A percentile compares a stretch with the other conserved stretches of the same genome.
Conservation (phyloP, 2,113 vertebrate genomes). For the Natator depressus region DNA sequence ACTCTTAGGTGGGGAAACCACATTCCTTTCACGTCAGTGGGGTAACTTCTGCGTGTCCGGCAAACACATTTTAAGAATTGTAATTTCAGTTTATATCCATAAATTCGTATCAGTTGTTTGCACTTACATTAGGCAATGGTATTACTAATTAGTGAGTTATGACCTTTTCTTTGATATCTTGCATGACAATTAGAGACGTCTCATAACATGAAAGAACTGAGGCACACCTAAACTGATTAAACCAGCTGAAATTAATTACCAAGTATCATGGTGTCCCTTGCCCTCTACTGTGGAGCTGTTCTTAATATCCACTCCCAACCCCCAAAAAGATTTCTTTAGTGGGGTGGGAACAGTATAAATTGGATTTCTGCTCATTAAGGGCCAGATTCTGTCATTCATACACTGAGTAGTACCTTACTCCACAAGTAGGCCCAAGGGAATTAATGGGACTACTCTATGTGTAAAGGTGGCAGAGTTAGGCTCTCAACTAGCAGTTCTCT, state of each 20-base stretch:
- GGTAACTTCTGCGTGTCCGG: not conserved
- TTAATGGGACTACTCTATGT: not conserved
- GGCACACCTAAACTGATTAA: not conserved
- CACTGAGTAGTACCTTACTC: not conserved
- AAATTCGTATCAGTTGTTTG: not conserved
- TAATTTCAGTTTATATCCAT: not conserved
- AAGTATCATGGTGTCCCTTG: not conserved
- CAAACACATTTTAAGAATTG: not conserved
- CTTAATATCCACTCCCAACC: not conserved
- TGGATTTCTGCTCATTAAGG: not conserved
- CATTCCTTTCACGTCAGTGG: not conserved
- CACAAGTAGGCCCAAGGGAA: not conserved
- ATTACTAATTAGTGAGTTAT: not conserved
- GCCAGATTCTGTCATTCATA: not conserved
- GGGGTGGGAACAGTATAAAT: not conserved
- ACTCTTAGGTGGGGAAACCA: not conserved
- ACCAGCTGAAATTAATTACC: not conserved
- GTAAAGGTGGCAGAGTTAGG: not conserved
- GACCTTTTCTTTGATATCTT: not conserved
- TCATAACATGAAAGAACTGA: not conserved
- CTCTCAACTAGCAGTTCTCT: not conserved
- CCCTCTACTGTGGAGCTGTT: not conserved
- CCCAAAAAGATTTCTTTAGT: not conserved
- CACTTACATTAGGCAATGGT: not conserved
- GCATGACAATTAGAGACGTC: not conserved